These are phyloP conservation scores for Gerosis bhagava DNA, from an alignment of 2,888 invertebrate species.

Conservation along the genomic window DNA sequence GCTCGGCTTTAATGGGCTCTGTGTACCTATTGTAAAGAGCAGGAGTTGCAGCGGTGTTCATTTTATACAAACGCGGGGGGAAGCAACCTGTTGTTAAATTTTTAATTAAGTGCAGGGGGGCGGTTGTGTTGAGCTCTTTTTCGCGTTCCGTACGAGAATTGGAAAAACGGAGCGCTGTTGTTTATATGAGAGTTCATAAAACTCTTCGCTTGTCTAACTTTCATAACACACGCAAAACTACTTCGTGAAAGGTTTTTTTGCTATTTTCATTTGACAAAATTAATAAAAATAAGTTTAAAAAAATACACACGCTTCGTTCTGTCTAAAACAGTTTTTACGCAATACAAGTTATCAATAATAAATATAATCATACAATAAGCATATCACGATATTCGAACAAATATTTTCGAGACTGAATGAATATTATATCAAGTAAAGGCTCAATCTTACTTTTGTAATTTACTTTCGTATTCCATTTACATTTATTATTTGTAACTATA, in stretches of 20 bases:
- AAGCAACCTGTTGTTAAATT: conserved; percentile 74
- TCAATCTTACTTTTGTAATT: conserved; percentile 33
- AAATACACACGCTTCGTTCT: no score
- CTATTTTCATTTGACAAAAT: no score
- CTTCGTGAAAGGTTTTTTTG: no score
- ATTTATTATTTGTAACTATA: conserved; percentile 32
- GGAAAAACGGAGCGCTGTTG: conserved; percentile 1
- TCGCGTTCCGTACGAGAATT: conserved; percentile 22
- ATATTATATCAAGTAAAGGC: conserved; percentile 31
- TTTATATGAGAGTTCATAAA: no score
- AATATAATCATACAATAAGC: conserved; percentile 24
- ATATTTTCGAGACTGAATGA: conserved; percentile 32
- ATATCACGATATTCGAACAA: conserved; percentile 30
- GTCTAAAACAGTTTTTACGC: no score
- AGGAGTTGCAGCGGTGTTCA: conserved; percentile 34
- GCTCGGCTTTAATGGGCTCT: conserved; percentile 28
- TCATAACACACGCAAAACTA: background rate
- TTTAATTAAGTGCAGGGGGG: conserved; percentile 68
- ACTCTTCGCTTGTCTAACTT: background rate
- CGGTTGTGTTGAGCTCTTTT: conserved; percentile 46
- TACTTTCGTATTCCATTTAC: conserved; percentile 42
- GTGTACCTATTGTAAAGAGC: conserved; percentile 38
- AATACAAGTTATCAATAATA: no score
- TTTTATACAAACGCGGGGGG: conserved; percentile 44
- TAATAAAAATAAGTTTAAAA: no score